Base-by-base conservation (phyloP, 1,140 invertebrate genomes). In the Sycophaga agraensis region DNA sequence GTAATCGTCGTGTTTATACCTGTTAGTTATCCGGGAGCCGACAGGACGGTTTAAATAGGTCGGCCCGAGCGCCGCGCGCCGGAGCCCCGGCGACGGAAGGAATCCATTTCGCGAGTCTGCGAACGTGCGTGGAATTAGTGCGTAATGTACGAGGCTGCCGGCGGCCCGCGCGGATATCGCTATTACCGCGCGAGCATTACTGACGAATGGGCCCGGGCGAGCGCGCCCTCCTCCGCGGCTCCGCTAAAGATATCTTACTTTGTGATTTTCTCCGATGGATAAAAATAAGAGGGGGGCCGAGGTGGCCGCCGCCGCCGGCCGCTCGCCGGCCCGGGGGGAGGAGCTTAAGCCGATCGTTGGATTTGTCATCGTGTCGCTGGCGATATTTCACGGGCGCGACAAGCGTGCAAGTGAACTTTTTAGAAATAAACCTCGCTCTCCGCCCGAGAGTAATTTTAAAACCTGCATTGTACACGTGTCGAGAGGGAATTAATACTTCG, bases 1-100 rank as follows among this genome's bases (percentile, higher is more conserved):
- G 66, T 69, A 69, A 69, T 69, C 68, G 65, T 61, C 57, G 54
- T 67, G 68, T 69, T 71, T 71, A 68, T 69, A 71, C 70, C 68
- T 71, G 65, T 69, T 69, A 69, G 57, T 71, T 69, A 69, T 68
- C 68, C 66, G 63, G 64, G 42, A 68, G 66, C 59, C 55, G 66
- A 67, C 67, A 53, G 61, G 31, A 63, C 61, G 66, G 63, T 65
- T 71, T 71, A 71, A 71, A 71, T 71, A 68, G 69, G 65, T 67
- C 65, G 45, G 19, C 12, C 9, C 7, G 11, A 35, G 26, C 2
- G 46, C 19, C 11, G 21, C 0, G 12, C 6, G 34, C 21, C n/a
- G 19, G 49, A 51, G 4, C 1, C 49, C 11, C 63, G 59, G 16
- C 64, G 62, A 50, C 67, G 63, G 60, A 67, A 71, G 66, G 65